phyloP scores from a whole-genome alignment of 2,888 invertebrate genomes.

The Agelastica alni region DNA sequence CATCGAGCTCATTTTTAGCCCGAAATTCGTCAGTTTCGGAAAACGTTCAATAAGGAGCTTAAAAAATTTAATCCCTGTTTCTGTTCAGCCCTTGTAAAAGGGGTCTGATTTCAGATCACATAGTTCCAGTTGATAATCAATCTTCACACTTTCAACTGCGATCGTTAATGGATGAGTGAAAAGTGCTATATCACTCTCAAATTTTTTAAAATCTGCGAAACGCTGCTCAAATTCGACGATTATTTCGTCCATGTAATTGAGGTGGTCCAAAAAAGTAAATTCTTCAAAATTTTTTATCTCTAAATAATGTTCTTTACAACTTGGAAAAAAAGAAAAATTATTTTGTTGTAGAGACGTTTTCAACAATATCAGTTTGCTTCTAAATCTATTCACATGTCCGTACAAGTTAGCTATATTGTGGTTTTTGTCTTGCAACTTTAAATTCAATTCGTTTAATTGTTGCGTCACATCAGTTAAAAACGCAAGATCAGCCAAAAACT shows the following conservation, averaged over 20 bases:
- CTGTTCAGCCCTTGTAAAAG: not conserved
- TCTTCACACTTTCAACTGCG: not conserved
- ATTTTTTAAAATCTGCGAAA: not conserved
- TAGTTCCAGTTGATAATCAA: not conserved
- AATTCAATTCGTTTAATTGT: conserved; percentile 23
- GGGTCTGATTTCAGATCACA: not conserved
- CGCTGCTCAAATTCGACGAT: too few species aligned
- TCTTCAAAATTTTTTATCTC: conserved; percentile 1
- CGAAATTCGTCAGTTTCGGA: not conserved
- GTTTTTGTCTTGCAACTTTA: conserved; percentile 19
- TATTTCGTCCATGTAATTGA: not conserved
- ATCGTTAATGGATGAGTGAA: not conserved
- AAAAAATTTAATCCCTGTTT: not conserved
- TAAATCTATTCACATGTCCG: conserved; percentile 10
- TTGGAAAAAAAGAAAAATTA: conserved; percentile 12
- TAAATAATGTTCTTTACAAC: conserved; percentile 15
- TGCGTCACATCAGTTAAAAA: conserved; percentile 18
- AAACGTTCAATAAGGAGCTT: not conserved
- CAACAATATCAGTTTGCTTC: conserved; percentile 14
- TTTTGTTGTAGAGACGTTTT: conserved; percentile 18
- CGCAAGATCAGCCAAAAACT: not conserved
- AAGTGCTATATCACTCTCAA: not conserved
- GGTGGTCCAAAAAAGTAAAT: conserved; percentile 3
- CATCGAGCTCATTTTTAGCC: not conserved
- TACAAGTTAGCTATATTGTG: conserved; percentile 19